Conservation (phyloP, 2,113 vertebrate species). For the Brienomyrus brachyistius region DNA sequence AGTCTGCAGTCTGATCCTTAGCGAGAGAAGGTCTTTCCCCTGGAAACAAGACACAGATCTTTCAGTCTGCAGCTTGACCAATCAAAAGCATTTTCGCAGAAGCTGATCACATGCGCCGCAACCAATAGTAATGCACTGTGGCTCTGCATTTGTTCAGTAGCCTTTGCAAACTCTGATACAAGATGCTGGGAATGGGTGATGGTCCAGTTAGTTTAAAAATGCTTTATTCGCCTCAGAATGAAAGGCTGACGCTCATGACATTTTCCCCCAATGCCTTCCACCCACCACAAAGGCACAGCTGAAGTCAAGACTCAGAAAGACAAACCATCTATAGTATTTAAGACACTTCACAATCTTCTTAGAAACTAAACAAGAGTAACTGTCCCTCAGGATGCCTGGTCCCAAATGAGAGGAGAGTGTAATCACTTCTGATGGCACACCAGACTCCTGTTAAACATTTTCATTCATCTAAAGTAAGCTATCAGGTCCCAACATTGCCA, state of each 20-base stretch:
- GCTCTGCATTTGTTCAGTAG: background rate
- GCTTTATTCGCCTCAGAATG: background rate
- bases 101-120: background rate
- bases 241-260: background rate
- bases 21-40: slow-evolving; percentile 93
- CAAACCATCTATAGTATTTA: background rate
- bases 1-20: slow-evolving; percentile 47
- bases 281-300: background rate
- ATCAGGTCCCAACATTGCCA: background rate
- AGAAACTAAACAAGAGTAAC: background rate
- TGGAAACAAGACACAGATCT: slow-evolving; percentile 39
- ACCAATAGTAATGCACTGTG: background rate
- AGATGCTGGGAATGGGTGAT: background rate
- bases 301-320: background rate
- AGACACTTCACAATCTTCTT: background rate
- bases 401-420: background rate
- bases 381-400: background rate
- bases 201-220: background rate
- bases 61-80: background rate
- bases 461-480: background rate
- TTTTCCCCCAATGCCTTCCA: background rate
- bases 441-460: background rate
- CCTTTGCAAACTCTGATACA: background rate
- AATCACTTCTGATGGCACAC: background rate
- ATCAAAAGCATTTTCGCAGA: background rate